Base-by-base conservation (phyloP, 1,140 invertebrate genomes). In the Archivesica marissinica region DNA sequence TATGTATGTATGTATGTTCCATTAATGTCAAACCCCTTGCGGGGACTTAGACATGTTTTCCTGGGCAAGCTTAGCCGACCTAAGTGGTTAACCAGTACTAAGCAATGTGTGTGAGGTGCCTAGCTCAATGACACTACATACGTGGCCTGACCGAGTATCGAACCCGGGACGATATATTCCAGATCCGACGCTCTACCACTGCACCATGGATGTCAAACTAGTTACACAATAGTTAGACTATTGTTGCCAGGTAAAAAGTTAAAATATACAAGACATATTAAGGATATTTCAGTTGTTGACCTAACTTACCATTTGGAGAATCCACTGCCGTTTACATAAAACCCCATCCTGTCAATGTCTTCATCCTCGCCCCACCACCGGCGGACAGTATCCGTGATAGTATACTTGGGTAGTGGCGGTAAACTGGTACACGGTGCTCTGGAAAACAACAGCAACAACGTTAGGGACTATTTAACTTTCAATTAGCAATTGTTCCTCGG, bases 311-410 rank as follows among this genome's bases (percentile, higher is more conserved):
- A 47, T 70, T 11, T 47, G 11, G 39, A 0, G 15, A 30, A 44
- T 23, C 38, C 39, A 11, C 9, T 6, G 9, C 11, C 0, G 2
- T n/a, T n/a, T n/a, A n/a, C n/a, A 11, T 23, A 47, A 61, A 7
- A 13, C 28, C 9, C 9, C 41, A 44, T 9, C 17, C 41, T 44
- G 7, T 61, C 28, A 7, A 56, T 47, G 35, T 17, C 23, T 20
- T 70, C 68, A 44, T 72, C 68, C 33, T 72, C 68, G 0, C 68
- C 68, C 68, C 68, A 72, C 50, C 41, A 9, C 33, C 6, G 23
- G 20, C 41, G 68, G n/a, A 15, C 28, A 30, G 9, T 1, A 7
- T 28, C 68, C 0, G 15, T 2, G 7, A 72, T 33, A 20, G 23
- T 47, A 20, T 72, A 72, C 2, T 28, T 41, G 0, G 68, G 39